These are phyloP conservation scores for Oostethus manadensis DNA, from an alignment of 2,113 vertebrate genomes.

Conservation along the genomic window DNA sequence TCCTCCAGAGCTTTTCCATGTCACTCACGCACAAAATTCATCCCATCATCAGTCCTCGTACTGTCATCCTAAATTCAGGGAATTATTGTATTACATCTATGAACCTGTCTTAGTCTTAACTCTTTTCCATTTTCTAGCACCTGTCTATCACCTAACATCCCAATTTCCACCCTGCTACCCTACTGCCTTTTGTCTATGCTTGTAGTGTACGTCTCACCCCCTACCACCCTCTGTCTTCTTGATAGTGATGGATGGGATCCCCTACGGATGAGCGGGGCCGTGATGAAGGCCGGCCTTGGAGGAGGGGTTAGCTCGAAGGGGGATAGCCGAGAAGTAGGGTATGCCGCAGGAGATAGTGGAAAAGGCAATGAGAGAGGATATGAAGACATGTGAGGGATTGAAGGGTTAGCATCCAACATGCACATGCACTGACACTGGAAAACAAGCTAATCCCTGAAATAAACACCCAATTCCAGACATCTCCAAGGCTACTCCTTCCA, in stretches of 20 bases:
- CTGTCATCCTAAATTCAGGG: too few relatives aligned
- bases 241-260: conserved; percentile 71
- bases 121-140: too few relatives aligned
- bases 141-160: too few relatives aligned
- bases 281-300: conserved; percentile 67
- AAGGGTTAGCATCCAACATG: neutral
- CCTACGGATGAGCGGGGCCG: conserved; percentile 60
- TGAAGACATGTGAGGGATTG: conserved; percentile 13
- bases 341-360: conserved; percentile 16
- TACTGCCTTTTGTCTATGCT: conserved; percentile 19
- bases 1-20: too few relatives aligned
- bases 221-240: conserved; percentile 34
- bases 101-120: too few relatives aligned
- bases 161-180: too few relatives aligned
- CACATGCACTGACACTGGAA: neutral
- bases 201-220: conserved; percentile 17
- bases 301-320: conserved; percentile 5
- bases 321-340: conserved; percentile 24
- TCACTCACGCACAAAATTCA: too few relatives aligned
- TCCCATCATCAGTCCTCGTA: too few relatives aligned
- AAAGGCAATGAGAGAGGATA: conserved; percentile 16
- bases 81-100: too few relatives aligned
- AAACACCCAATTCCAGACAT: neutral
- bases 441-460: neutral
- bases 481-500: neutral